Base-by-base conservation (phyloP, 2,113 vertebrate genomes). In the Boulengeromyrus knoepffleri region DNA sequence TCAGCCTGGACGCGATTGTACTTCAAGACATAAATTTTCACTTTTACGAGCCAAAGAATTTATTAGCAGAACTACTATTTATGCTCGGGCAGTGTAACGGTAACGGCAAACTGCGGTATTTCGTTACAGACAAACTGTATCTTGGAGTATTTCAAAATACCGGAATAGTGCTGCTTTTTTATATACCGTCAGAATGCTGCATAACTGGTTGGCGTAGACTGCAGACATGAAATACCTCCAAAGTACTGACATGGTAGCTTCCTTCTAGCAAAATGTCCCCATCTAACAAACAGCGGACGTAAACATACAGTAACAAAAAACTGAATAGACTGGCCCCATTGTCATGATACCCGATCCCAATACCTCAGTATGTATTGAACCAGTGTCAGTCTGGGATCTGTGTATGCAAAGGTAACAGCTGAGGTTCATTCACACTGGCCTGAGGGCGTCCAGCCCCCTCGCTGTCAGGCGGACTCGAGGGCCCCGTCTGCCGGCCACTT, bases 381-480 rank as follows among this genome's bases (percentile, higher is more conserved):
- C 10, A 13, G 0, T 12, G 31, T 31, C 62, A 66, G 62, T 27
- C 3, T 12, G n/a, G 62, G 62, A 27, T 66, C 58, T 27, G 62
- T 27, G 62, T n/a, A 66, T 66, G 9, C 62, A 27, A 3, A 31
- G 62, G n/a, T 70, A 31, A 66, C 27, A 70, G 62, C 3, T 12
- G 4, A 1, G 15, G 9, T 77, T 39, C 31, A 36, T 42, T 39
- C 13, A 19, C 15, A 52, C 12, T 31, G 27, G 62, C n/a, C n/a
- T 31, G 62, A 66, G 9, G 62, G n/a, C 62, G 3, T 66, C 3
- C 62, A 1, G n/a, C 62, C 62, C 62, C 62, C 62, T 70, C 3
- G 9, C 15, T 6, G 9, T 56, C 47, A 87, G 86, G 31, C 21
- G 10, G 58, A 90, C 86, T 58, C 87, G 88, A 87, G 88, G 91